Conservation (phyloP, 2,113 vertebrate species). For the Sphaerodactylus townsendi region DNA sequence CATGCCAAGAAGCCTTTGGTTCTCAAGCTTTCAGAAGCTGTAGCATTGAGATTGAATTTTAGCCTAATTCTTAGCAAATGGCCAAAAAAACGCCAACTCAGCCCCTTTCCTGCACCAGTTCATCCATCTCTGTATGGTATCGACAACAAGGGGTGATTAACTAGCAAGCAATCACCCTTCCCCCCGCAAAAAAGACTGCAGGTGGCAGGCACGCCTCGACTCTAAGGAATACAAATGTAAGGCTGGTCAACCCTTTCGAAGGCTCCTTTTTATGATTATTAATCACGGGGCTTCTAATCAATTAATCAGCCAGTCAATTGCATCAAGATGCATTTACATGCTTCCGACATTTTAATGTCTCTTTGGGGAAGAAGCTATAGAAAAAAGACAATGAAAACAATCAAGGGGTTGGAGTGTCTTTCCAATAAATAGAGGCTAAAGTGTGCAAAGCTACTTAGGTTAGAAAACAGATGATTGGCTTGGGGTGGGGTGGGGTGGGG, state of each 20-base stretch:
- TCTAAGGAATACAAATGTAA: background rate
- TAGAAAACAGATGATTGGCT: too few species aligned
- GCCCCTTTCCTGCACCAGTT: background rate
- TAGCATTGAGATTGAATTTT: background rate
- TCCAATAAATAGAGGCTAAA: too few species aligned
- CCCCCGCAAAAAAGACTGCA: background rate
- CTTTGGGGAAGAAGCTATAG: background rate
- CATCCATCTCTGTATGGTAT: constrained; percentile 36
- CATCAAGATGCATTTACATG: background rate
- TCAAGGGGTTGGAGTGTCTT: too few species aligned
- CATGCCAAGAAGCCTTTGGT: background rate
- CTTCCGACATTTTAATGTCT: background rate
- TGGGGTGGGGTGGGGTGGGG: too few species aligned
- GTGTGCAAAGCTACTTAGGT: too few species aligned
- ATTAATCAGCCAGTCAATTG: background rate
- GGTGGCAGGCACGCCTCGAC: background rate
- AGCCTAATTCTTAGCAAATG: background rate
- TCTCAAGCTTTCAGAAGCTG: background rate
- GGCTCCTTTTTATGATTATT: background rate
- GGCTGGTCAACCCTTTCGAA: background rate
- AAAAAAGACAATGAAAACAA: background rate
- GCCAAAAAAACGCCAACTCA: background rate
- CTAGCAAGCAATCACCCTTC: background rate
- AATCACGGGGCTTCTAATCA: background rate
- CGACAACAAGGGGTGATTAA: constrained; percentile 46